Evolutionary conservation across 2,888 invertebrate genomes (phyloP).

Genomic region (Acleris literana): DNA sequence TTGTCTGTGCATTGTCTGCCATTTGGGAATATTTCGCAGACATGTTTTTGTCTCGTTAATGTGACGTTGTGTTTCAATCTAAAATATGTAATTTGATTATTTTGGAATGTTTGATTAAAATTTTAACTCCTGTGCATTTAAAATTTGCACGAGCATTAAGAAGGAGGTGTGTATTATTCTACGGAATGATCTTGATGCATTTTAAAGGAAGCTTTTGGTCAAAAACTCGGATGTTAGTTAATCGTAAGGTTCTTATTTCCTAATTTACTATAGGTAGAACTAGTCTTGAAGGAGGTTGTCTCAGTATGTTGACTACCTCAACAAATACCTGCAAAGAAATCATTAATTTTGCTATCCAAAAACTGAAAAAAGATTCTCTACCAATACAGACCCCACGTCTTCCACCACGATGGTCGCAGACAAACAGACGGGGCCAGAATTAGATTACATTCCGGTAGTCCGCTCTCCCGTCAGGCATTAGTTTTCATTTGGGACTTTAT

Average conservation of each 20-base stretch:
- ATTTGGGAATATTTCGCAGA: slow-evolving; percentile 38
- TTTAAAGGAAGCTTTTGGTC: no score
- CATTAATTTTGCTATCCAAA: background rate
- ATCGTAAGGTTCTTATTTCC: no score
- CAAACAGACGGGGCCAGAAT: slow-evolving; percentile 56
- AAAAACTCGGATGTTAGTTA: no score
- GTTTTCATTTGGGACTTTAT: slow-evolving; percentile 73
- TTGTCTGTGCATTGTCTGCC: slow-evolving; percentile 42
- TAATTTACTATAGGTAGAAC: no score
- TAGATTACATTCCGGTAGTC: slow-evolving; percentile 66
- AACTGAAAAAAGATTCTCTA: background rate
- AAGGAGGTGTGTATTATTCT: no score
- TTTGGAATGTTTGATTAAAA: background rate
- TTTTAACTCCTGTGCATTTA: no score
- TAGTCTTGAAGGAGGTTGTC: no score
- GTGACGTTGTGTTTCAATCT: slow-evolving; percentile 31
- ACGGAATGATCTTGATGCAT: no score
- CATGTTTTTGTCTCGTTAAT: slow-evolving; percentile 32
- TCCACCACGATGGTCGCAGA: slow-evolving; percentile 2
- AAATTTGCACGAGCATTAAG: no score
- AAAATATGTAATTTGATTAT: slow-evolving; percentile 14
- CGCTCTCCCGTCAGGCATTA: slow-evolving; percentile 64
- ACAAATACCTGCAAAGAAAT: no score
- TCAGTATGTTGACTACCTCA: no score
- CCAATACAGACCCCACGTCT: slow-evolving; percentile 11